Conservation (phyloP, 2,113 vertebrate genomes). For the Herpailurus yagouaroundi region DNA sequence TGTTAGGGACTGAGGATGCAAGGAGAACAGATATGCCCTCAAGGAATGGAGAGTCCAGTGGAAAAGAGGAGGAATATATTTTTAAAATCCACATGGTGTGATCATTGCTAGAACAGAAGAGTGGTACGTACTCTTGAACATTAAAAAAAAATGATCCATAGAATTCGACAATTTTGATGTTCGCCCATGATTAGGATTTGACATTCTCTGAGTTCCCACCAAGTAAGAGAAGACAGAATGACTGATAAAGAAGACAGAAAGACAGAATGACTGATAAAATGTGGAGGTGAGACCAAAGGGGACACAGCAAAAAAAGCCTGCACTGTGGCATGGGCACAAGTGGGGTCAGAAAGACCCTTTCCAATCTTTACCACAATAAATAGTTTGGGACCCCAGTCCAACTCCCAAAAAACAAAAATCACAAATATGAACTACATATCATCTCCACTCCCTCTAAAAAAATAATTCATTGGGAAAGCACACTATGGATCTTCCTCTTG, state of each 20-base stretch:
- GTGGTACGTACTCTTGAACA: accelerated
- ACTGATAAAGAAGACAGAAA: background rate
- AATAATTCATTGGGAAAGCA: background rate
- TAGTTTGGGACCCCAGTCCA: background rate
- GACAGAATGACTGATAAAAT: background rate
- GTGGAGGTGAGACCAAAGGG: background rate
- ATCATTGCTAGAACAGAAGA: background rate
- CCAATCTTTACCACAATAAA: background rate
- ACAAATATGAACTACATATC: background rate
- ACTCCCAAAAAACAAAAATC: background rate
- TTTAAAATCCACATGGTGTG: background rate
- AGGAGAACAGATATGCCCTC: background rate
- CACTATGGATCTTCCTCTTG: background rate
- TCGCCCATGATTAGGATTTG: background rate
- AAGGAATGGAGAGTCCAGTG: background rate
- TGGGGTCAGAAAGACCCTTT: background rate
- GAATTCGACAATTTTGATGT: background rate
- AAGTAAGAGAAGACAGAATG: background rate
- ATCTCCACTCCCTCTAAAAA: background rate
- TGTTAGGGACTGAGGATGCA: background rate
- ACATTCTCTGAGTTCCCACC: background rate
- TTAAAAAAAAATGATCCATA: background rate
- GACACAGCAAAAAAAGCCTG: accelerated
- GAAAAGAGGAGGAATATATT: background rate
- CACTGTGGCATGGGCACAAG: background rate